These are phyloP conservation scores for Heteromurus nitidus DNA, from an alignment of 2,888 invertebrate genomes.

Conservation along the genomic window DNA sequence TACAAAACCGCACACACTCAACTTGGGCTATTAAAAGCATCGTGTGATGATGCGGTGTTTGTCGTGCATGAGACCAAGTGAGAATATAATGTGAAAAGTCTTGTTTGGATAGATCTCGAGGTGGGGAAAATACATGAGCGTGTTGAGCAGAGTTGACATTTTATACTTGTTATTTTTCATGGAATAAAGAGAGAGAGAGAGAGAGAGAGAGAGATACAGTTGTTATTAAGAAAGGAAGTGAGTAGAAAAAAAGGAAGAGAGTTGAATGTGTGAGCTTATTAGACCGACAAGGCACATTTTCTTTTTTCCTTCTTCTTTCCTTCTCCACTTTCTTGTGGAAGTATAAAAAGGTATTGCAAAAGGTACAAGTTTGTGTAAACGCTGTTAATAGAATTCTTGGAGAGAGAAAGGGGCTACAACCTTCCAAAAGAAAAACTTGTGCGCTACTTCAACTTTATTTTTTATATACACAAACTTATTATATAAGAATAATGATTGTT, in stretches of 20 bases:
- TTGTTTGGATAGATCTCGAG: conserved; percentile 34
- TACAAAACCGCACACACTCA: conserved; percentile 30
- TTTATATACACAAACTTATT: no score
- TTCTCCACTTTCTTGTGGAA: not conserved
- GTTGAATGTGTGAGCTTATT: conserved; percentile 44
- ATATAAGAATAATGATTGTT: no score
- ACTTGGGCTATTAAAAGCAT: conserved; percentile 46
- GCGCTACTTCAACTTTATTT: not conserved
- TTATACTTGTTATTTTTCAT: conserved; percentile 25
- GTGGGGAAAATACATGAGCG: conserved; percentile 52
- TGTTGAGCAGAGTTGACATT: conserved; percentile 40
- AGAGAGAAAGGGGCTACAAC: conserved; percentile 25
- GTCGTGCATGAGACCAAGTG: conserved; percentile 51
- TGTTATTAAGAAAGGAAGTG: conserved; percentile 9
- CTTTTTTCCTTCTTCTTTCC: conserved; percentile 4
- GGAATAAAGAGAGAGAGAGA: conserved; percentile 28
- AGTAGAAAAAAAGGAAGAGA: conserved; percentile 4
- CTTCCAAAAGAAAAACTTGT: no score
- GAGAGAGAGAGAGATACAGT: conserved; percentile 17
- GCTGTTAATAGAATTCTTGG: conserved; percentile 16
- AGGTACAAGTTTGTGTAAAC: not conserved
- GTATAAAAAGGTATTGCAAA: no score
- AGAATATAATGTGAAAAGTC: conserved; percentile 62
- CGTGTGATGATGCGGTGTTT: conserved; percentile 32
- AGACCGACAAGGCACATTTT: conserved; percentile 16